These are phyloP conservation scores for Drosophila putrida DNA, from an alignment of 2,888 invertebrate genomes.

Conservation along the genomic window DNA sequence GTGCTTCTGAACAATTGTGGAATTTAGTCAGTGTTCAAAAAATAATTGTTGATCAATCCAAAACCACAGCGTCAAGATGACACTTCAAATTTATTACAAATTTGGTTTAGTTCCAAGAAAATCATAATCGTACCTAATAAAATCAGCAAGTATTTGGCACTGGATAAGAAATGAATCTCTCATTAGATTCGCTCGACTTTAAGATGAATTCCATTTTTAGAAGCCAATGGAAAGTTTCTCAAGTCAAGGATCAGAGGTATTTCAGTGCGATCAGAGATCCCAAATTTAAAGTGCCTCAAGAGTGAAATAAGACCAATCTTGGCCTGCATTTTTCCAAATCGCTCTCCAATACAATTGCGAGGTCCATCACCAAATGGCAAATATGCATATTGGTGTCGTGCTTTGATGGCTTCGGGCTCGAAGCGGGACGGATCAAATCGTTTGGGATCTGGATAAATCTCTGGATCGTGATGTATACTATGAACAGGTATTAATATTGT, in stretches of 20 bases:
- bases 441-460: conserved; percentile 33
- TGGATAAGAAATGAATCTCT: too few relatives aligned
- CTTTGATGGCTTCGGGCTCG: conserved; percentile 49
- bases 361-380: conserved; percentile 83
- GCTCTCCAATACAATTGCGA: conserved; percentile 79
- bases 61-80: too few relatives aligned
- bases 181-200: conserved; percentile 49
- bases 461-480: conserved; percentile 87
- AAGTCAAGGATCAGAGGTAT: conserved; percentile 37
- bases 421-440: conserved; percentile 38
- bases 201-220: conserved; percentile 52
- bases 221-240: conserved; percentile 25
- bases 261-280: conserved; percentile 47
- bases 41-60: too few relatives aligned
- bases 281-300: conserved; percentile 44
- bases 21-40: too few relatives aligned
- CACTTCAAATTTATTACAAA: too few relatives aligned
- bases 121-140: too few relatives aligned
- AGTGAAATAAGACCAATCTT: conserved; percentile 71
- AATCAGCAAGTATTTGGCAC: too few relatives aligned
- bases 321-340: conserved; percentile 82
- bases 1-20: too few relatives aligned
- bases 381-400: conserved; percentile 83
- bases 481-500: conserved; percentile 74
- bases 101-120: too few relatives aligned